Evolutionary conservation across 2,888 invertebrate species (phyloP), one percentile per base, ranked within the genome.

Genomic region (Isoperla grammatica): DNA sequence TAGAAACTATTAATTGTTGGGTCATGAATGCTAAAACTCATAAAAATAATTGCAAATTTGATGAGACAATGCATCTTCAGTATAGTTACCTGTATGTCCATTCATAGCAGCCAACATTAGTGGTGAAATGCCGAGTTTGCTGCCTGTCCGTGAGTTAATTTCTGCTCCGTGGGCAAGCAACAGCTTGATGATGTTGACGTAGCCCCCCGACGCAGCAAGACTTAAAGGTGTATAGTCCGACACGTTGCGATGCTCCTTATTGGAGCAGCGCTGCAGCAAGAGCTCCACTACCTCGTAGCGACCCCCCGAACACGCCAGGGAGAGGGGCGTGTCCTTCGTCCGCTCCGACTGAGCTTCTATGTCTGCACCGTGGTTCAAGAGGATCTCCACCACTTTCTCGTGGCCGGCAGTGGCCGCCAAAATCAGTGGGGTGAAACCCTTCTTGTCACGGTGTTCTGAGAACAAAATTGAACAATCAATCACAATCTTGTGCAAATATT

Each of bases 21-120:
- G n/a, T n/a, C n/a, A n/a, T n/a, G n/a, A n/a, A n/a, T n/a, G n/a
- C n/a, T n/a, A n/a, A n/a, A n/a, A n/a, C n/a, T n/a, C n/a, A n/a
- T n/a, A n/a, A n/a, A n/a, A n/a, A n/a, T n/a, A n/a, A n/a, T n/a
- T n/a, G n/a, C n/a, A n/a, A n/a, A n/a, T n/a, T n/a, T n/a, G n/a
- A n/a, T n/a, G n/a, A n/a, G n/a, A n/a, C n/a, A n/a, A n/a, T n/a
- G n/a, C n/a, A n/a, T n/a, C n/a, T n/a, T n/a, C n/a, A n/a, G n/a
- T n/a, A n/a, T n/a, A n/a, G n/a, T 66, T 68, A 78, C 77, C 75
- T 53, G 89, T 88, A 72, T 95, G 94, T 0, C 98, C 98, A 79
- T 99, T 99, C 98, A 99, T 99, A 20, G 98, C 95, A 15, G 98
- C 97, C 71, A 99, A 76, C 99, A 99, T 99, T 57, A 99, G 81